These are phyloP conservation scores for Agrypnia vestita DNA, from an alignment of 1,140 invertebrate genomes.

Conservation along the genomic window DNA sequence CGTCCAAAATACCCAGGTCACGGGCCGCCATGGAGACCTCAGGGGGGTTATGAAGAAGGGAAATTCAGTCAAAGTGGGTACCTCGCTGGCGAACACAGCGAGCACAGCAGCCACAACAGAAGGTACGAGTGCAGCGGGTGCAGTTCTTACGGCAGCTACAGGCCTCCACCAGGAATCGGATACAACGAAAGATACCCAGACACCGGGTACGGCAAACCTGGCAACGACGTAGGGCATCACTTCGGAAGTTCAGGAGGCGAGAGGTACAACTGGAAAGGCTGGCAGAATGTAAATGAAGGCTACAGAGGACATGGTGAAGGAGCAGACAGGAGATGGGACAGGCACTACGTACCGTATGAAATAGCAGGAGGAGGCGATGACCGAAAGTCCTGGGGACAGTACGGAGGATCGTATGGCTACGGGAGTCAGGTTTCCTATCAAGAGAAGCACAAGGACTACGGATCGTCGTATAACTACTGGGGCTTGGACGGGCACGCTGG, in stretches of 20 bases:
- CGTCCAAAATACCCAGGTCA: slow-evolving; percentile 48
- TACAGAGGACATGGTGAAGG: slow-evolving; percentile 11
- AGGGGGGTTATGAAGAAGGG: neutral
- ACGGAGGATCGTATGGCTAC: slow-evolving; percentile 65
- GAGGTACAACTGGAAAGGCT: slow-evolving; percentile 40
- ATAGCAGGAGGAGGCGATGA: slow-evolving; percentile 61
- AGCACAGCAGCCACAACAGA: slow-evolving; percentile 29
- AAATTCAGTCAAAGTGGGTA: slow-evolving; percentile 12
- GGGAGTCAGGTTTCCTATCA: slow-evolving; percentile 21
- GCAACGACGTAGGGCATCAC: slow-evolving; percentile 26
- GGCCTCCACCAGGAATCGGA: neutral
- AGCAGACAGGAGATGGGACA: slow-evolving; percentile 53
- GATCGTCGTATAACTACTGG: slow-evolving; percentile 57
- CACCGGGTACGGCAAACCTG: slow-evolving; percentile 24
- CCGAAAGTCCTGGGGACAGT: slow-evolving; percentile 67
- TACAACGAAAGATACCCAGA: slow-evolving; percentile 15
- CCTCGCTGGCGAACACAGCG: slow-evolving; percentile 1
- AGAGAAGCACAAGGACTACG: slow-evolving; percentile 46
- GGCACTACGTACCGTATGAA: slow-evolving; percentile 58
- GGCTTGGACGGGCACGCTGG: slow-evolving; percentile 50
- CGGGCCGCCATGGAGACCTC: slow-evolving; percentile 37
- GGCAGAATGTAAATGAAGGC: slow-evolving; percentile 9
- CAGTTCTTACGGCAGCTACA: slow-evolving; percentile 22
- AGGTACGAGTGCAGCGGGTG: slow-evolving; percentile 35
- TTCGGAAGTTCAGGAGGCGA: slow-evolving; percentile 40